These are phyloP conservation scores for Doris montereyensis DNA, from an alignment of 2,888 invertebrate genomes.

Conservation along the genomic window DNA sequence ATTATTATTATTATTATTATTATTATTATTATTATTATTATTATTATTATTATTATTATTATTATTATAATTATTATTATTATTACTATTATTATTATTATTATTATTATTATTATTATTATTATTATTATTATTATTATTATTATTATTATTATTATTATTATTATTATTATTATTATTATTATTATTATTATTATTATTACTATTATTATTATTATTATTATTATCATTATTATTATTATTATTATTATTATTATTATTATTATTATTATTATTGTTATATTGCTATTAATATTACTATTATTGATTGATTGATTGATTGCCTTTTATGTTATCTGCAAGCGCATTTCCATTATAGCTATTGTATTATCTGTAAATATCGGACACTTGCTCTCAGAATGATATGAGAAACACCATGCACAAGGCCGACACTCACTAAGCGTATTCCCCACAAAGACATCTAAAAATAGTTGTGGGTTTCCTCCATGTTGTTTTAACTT, in stretches of 20 bases:
- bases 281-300: no score
- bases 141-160: slow-evolving; percentile 72
- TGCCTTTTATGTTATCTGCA: background rate
- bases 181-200: slow-evolving; percentile 35
- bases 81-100: slow-evolving; percentile 3
- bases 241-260: background rate
- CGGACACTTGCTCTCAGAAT: no score
- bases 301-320: no score
- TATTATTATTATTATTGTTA: background rate
- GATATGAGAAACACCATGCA: no score
- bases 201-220: slow-evolving; percentile 17
- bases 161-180: slow-evolving; percentile 40
- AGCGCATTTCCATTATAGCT: background rate
- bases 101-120: slow-evolving; percentile 28
- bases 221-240: slow-evolving; percentile 27
- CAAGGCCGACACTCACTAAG: no score
- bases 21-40: background rate
- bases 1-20: background rate
- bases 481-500: no score
- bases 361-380: no score
- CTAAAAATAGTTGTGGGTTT: no score
- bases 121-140: slow-evolving; percentile 72
- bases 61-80: background rate
- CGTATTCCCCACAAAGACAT: no score
- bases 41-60: background rate